These are phyloP conservation scores for Erpobdella octoculata DNA, from an alignment of 2,888 invertebrate genomes.

Conservation along the genomic window DNA sequence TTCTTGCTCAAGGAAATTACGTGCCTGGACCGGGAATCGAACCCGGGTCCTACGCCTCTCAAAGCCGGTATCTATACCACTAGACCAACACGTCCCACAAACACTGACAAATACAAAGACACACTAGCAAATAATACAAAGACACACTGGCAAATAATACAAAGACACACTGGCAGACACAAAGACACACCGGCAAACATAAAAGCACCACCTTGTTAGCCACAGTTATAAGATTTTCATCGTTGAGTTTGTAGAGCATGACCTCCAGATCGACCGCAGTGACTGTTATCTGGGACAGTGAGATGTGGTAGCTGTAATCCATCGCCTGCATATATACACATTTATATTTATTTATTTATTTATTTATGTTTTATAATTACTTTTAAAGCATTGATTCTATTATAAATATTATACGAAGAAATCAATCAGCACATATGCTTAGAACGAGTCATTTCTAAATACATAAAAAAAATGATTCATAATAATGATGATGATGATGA, in stretches of 20 bases:
- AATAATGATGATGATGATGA: not conserved
- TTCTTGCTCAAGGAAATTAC: too few species aligned
- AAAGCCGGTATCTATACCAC: too few species aligned
- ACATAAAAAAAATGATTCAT: not conserved
- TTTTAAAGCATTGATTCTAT: too few species aligned
- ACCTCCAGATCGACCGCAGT: conserved; percentile 58
- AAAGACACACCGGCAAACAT: not conserved
- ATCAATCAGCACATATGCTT: too few species aligned
- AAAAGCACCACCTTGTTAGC: conserved; percentile 58
- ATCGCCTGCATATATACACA: conserved; percentile 63
- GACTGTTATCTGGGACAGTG: conserved; percentile 72
- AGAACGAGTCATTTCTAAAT: not conserved
- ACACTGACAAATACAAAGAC: too few species aligned
- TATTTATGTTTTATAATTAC: not conserved
- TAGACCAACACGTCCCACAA: too few species aligned
- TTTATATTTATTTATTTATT: not conserved
- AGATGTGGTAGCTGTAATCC: conserved; percentile 91
- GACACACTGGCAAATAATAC: too few species aligned
- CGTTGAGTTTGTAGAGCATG: conserved; percentile 64
- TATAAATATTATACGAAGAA: too few species aligned
- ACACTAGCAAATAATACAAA: too few species aligned
- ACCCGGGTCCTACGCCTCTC: too few species aligned
- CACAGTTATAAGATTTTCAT: conserved; percentile 62
- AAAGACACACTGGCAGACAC: not conserved
- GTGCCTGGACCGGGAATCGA: too few species aligned